Conservation (phyloP, 1,140 invertebrate genomes). For the Trachymyrmex septentrionalis region DNA sequence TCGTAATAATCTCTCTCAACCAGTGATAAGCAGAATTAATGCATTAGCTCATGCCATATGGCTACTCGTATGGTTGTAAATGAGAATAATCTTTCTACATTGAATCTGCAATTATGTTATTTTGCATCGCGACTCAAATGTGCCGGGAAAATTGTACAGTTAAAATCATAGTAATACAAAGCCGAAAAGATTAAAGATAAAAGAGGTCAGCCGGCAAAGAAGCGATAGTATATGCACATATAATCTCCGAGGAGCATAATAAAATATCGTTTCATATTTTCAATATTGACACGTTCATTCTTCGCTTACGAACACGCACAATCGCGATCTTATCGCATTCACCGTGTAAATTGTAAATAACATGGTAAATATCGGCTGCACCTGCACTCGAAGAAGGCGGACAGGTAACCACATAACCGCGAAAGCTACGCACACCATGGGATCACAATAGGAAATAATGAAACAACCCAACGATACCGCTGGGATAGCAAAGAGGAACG, state of each 20-base stretch:
- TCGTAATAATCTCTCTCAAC: constrained; percentile 1
- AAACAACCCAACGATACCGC: constrained; percentile 27
- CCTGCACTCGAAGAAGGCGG: constrained; percentile 42
- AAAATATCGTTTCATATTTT: constrained; percentile 54
- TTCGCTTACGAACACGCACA: neutral
- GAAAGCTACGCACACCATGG: constrained; percentile 35
- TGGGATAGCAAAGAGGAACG: neutral
- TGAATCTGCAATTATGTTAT: constrained; percentile 25
- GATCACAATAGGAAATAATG: constrained; percentile 55
- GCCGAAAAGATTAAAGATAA: neutral
- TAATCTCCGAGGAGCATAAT: constrained; percentile 26
- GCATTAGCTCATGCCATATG: constrained; percentile 18
- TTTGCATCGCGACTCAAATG: neutral
- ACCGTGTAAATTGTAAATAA: constrained; percentile 60
- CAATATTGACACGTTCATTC: constrained; percentile 47
- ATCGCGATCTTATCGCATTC: constrained; percentile 38
- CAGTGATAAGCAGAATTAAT: constrained; percentile 51
- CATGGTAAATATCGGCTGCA: constrained; percentile 42
- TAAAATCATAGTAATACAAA: neutral
- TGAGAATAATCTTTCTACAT: neutral
- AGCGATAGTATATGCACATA: neutral
- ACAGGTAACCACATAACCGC: constrained; percentile 47
- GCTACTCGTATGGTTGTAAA: neutral
- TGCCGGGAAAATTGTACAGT: neutral
- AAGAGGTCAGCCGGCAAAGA: neutral